Base-by-base conservation (phyloP, 2,888 invertebrate genomes). In the Gnatocerus cornutus region DNA sequence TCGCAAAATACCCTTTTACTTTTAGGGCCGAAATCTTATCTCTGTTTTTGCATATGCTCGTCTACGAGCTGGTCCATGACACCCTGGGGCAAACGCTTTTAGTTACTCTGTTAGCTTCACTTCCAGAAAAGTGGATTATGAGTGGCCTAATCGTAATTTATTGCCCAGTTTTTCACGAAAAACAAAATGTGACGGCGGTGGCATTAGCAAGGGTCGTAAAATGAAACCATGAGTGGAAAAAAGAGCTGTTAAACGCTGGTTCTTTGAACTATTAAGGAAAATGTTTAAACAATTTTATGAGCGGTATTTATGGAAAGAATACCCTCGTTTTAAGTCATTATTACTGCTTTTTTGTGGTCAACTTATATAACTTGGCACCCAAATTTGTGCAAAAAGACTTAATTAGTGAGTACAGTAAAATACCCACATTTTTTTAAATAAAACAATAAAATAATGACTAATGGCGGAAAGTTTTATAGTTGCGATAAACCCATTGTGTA, bases 1-100 rank as follows among this genome's bases (percentile, higher is more conserved):
- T 82, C 78, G 80, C 80, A 80, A 81, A 80, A 79, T 79, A 80
- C 77, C 80, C 80, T 81, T 81, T 81, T 80, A 79, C 79, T 81
- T 78, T 80, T 76, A 77, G 77, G 74, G 74, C 74, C 75, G 73
- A 71, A 76, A 74, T 78, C 77, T 79, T 78, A 78, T 78, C 78
- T 76, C 66, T 70, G 71, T 74, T 76, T 76, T 77, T 77, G 77
- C 78, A 77, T 78, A 76, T 75, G 76, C 66, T 71, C 69, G 64
- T 68, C 68, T 53, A 14, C 37, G 43, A 21, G 76, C 65, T 71
- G 67, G 64, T 67, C 67, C 33, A 14, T 52, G 43, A 21, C 21
- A 58, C 29, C 29, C 55, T 45, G 58, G 58, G 45, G 50, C 62
- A 50, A 29, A 27, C 30, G 30, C 30, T 46, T 50, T 27, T 50